Base-by-base conservation (phyloP, 1,140 invertebrate species). In the Drosophila melanica region DNA sequence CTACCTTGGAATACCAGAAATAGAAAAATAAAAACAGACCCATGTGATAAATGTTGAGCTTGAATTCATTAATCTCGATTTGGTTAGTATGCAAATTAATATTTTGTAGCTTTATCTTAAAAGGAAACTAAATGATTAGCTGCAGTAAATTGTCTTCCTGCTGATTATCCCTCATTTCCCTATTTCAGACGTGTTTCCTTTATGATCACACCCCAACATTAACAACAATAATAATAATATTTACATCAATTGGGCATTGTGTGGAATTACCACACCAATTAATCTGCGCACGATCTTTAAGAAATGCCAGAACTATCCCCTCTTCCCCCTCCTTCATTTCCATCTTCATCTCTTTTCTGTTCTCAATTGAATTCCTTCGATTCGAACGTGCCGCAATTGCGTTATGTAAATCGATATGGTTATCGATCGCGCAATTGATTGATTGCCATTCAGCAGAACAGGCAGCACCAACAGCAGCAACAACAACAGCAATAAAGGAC, bases 371-470 rank as follows among this genome's bases (percentile, higher is more conserved):
- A 77, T 55, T 64, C 18, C 41, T 57, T 33, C 33, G 45, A 35
- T 65, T 60, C 73, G 65, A 64, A 60, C 73, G 68, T 84, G 80
- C 81, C 81, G 72, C 63, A 60, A 69, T 72, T 64, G 77, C 44
- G 76, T 73, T 79, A 84, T 84, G 81, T 85, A 85, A 84, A 84
- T 85, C 68, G 81, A 85, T 80, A 63, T 63, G 51, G 33, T 20
- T 33, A 44, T 33, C 71, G 54, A 72, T 66, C 57, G 51, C 42
- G 68, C 77, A 71, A 85, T 84, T 79, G 80, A 81, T 81, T 81
- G 78, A 79, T 85, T 82, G 80, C 77, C 74, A 85, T 80, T 80
- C 77, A 85, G 57, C 77, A 85, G 57, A 23, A 50, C 50, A 51
- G 20, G 55, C 53, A 67, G 64, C 79, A 82, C 54, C 79, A 81